phyloP scores from a whole-genome alignment of 2,113 vertebrate genomes.

The Carassius auratus region DNA sequence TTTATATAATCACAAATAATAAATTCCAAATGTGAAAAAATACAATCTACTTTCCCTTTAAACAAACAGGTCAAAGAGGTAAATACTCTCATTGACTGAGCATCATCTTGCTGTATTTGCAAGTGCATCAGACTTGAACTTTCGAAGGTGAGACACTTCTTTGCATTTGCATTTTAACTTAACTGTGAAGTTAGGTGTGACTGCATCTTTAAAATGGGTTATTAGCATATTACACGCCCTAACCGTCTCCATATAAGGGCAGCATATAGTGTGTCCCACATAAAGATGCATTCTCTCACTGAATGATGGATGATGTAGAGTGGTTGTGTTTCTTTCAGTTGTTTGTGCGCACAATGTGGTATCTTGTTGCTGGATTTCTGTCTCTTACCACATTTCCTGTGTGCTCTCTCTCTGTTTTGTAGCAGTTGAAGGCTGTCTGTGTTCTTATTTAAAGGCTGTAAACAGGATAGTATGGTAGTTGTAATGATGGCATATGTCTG shows the following conservation, averaged over 20 bases:
- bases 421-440: not conserved
- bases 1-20: not conserved
- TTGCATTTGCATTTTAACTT: not conserved
- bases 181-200: not conserved
- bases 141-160: not conserved
- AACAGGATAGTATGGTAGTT: not conserved
- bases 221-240: not conserved
- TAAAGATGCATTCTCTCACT: not conserved
- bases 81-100: not conserved
- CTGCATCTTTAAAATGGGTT: not conserved
- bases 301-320: not conserved
- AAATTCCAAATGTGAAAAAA: not conserved
- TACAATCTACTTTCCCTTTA: not conserved
- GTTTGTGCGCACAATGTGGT: not conserved
- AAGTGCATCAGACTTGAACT: not conserved
- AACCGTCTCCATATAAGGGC: not conserved
- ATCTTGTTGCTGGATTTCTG: not conserved
- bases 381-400: slow-evolving; percentile 30
- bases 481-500: slow-evolving; percentile 19
- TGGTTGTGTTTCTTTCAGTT: slow-evolving; percentile 17
- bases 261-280: not conserved
- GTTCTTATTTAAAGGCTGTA: not conserved
- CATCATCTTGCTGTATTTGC: not conserved
- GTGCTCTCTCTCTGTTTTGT: slow-evolving; percentile 2
- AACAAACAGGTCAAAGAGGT: not conserved